These are phyloP conservation scores for Tillus elongatus DNA, from an alignment of 2,888 invertebrate genomes.

Conservation along the genomic window DNA sequence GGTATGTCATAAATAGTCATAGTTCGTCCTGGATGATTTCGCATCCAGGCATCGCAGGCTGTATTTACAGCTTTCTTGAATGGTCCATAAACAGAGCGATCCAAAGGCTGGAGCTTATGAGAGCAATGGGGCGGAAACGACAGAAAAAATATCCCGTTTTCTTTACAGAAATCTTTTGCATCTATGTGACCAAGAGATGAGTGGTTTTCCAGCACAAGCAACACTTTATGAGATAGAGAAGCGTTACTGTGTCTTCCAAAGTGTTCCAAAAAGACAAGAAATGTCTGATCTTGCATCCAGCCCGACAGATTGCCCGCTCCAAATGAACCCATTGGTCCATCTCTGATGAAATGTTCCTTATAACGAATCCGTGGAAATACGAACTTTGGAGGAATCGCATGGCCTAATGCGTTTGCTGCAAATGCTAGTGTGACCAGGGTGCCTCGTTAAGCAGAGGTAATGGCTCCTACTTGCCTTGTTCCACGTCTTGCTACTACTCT, in stretches of 20 bases:
- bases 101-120: too few species aligned
- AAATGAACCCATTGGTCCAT: too few species aligned
- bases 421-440: conserved; percentile 25
- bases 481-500: conserved; percentile 30
- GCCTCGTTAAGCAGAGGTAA: conserved; percentile 29
- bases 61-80: conserved; percentile 19
- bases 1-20: too few species aligned
- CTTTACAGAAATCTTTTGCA: not conserved
- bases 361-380: conserved; percentile 31
- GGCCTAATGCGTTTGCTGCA: conserved; percentile 26
- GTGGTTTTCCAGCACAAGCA: not conserved
- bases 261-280: not conserved
- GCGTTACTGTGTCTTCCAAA: not conserved
- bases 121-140: too few species aligned
- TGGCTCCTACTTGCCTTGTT: conserved; percentile 26
- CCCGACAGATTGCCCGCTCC: too few species aligned
- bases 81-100: too few species aligned
- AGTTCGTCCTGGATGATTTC: conserved; percentile 18
- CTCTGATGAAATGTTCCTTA: too few species aligned
- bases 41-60: conserved; percentile 18
- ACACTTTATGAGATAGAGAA: not conserved
- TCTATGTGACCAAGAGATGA: not conserved
- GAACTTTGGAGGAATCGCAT: conserved; percentile 27
- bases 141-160: not conserved
- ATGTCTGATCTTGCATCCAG: too few species aligned